phyloP scores from a whole-genome alignment of 1,140 invertebrate species.

The Plutomurus gul region DNA sequence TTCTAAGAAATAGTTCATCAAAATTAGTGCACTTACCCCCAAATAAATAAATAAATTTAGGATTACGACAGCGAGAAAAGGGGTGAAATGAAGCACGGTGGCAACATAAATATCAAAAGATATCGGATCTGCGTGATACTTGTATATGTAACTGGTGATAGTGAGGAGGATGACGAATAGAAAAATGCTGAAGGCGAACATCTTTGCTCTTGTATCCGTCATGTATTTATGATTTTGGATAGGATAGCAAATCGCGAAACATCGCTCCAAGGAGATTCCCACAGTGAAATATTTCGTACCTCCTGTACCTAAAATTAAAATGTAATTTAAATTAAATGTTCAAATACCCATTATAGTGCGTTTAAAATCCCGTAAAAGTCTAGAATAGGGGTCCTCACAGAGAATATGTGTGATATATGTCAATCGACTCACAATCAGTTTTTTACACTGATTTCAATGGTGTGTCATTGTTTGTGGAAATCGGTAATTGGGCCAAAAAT shows the following conservation, averaged over 20 bases:
- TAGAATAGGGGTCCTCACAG: too few relatives aligned
- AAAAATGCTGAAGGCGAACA: neutral
- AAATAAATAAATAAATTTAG: neutral
- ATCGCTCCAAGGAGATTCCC: neutral
- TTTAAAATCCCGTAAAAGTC: too few relatives aligned
- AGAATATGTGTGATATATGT: too few relatives aligned
- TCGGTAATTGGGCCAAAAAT: too few relatives aligned
- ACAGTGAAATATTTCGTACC: neutral
- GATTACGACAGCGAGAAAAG: neutral
- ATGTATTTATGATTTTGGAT: neutral
- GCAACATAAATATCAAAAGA: neutral
- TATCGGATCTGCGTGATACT: neutral
- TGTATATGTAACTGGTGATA: neutral
- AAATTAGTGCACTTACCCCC: neutral
- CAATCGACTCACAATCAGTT: too few relatives aligned
- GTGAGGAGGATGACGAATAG: neutral
- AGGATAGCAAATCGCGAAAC: neutral
- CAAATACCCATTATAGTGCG: too few relatives aligned
- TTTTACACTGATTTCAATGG: too few relatives aligned
- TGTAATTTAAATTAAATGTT: neutral
- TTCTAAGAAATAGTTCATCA: too few relatives aligned
- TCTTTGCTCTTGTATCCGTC: neutral
- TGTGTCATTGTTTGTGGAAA: too few relatives aligned
- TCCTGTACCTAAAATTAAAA: neutral
- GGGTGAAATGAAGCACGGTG: neutral